phyloP scores from a whole-genome alignment of 2,113 vertebrate species.

The Oreochromis aureus region DNA sequence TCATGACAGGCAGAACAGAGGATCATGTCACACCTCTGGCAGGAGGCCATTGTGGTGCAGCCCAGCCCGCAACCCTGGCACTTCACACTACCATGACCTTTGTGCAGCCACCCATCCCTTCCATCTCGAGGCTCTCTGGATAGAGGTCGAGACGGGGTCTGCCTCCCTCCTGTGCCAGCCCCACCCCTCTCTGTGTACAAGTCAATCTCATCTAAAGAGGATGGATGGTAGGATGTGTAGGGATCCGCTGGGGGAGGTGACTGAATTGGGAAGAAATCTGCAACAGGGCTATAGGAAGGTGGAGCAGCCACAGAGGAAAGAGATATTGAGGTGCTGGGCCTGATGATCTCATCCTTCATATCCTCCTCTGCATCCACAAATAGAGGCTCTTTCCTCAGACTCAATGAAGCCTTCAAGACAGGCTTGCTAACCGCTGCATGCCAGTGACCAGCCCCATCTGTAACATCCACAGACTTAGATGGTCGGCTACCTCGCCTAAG shows the following conservation, averaged over 20 bases:
- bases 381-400: conserved; percentile 86
- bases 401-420: conserved; percentile 83
- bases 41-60: conserved; percentile 79
- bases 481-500: conserved; percentile 88
- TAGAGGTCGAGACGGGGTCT: conserved; percentile 67
- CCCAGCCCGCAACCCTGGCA: conserved; percentile 88
- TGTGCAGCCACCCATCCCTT: conserved; percentile 77
- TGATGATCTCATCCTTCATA: conserved; percentile 87
- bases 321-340: conserved; percentile 80
- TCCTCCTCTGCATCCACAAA: conserved; percentile 83
- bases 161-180: conserved; percentile 54
- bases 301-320: conserved; percentile 82
- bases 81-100: conserved; percentile 82
- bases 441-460: conserved; percentile 89
- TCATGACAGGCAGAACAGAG: conserved; percentile 73
- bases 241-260: conserved; percentile 73
- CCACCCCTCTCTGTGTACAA: conserved; percentile 88
- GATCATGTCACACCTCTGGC: conserved; percentile 87
- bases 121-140: conserved; percentile 73
- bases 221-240: conserved; percentile 81
- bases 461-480: conserved; percentile 89
- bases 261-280: conserved; percentile 81
- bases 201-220: conserved; percentile 90
- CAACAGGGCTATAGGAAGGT: conserved; percentile 79
- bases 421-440: conserved; percentile 82